Conservation (phyloP, 2,888 invertebrate genomes). For the Ochropleura plecta region DNA sequence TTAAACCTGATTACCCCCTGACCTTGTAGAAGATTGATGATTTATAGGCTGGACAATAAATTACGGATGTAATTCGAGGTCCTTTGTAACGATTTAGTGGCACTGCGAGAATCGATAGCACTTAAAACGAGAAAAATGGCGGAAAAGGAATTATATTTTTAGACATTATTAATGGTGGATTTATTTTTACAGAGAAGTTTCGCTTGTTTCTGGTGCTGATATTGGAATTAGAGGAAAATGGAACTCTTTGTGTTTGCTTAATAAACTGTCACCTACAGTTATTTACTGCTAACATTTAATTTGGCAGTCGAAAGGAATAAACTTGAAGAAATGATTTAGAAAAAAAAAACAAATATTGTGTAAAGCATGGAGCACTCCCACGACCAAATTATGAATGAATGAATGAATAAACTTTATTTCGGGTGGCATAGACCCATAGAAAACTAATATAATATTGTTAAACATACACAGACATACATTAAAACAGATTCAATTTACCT, state of each 20-base stretch:
- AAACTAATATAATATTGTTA: too few species aligned
- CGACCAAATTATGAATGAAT: too few species aligned
- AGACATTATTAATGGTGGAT: conserved; percentile 47
- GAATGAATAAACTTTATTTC: too few species aligned
- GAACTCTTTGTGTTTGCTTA: conserved; percentile 34
- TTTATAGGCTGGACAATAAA: conserved; percentile 71
- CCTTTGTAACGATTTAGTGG: conserved; percentile 66
- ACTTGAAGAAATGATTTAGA: not conserved
- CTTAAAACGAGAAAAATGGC: conserved; percentile 63
- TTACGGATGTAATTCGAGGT: conserved; percentile 66
- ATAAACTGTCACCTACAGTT: conserved; percentile 34
- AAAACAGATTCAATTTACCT: too few species aligned
- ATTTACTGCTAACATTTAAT: conserved; percentile 6
- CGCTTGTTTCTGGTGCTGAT: conserved; percentile 26
- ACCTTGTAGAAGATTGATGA: conserved; percentile 77
- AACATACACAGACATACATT: too few species aligned
- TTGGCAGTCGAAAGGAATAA: not conserved
- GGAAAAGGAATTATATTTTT: conserved; percentile 43
- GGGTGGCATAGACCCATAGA: too few species aligned
- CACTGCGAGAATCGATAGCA: conserved; percentile 66
- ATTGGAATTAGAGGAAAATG: conserved; percentile 30
- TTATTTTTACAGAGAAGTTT: conserved; percentile 24
- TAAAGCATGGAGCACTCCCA: not conserved
- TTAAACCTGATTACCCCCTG: conserved; percentile 72
- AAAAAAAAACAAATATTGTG: not conserved